phyloP scores from a whole-genome alignment of 2,888 invertebrate species.

The Synanthedon myopaeformis region DNA sequence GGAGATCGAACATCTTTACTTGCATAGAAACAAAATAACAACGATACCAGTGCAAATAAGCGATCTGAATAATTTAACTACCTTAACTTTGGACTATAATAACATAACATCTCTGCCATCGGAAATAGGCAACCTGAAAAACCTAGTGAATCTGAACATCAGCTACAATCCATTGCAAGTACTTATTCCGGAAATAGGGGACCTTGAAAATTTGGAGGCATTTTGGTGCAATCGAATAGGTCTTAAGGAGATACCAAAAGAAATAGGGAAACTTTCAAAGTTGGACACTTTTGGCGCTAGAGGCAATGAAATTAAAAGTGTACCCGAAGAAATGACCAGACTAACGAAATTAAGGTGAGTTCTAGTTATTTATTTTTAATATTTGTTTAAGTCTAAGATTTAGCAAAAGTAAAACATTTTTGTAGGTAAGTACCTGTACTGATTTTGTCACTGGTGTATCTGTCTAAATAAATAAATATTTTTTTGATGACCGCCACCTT shows the following conservation, averaged over 20 bases:
- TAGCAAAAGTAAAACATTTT: no score
- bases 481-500: no score
- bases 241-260: conserved; percentile 68
- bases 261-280: conserved; percentile 70
- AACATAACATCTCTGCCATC: conserved; percentile 70
- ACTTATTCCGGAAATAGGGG: conserved; percentile 72
- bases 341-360: conserved; percentile 65
- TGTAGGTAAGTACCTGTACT: no score
- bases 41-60: conserved; percentile 58
- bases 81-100: conserved; percentile 76
- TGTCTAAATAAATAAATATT: no score
- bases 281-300: conserved; percentile 76
- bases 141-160: conserved; percentile 73
- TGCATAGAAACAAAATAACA: conserved; percentile 74
- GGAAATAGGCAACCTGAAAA: conserved; percentile 70
- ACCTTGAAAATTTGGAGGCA: conserved; percentile 70
- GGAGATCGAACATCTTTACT: conserved; percentile 71
- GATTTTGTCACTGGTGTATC: no score
- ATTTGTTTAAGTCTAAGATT: no score
- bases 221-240: conserved; percentile 76
- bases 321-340: conserved; percentile 71
- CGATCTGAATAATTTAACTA: conserved; percentile 67
- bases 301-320: conserved; percentile 68
- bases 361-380: no score
- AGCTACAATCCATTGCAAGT: conserved; percentile 74